Percentiles rank a stretch among this genome's conserved stretches.
These are phyloP conservation scores for Myocastor coypus DNA, from an alignment of 2,113 vertebrate species.

Conservation along the genomic window DNA sequence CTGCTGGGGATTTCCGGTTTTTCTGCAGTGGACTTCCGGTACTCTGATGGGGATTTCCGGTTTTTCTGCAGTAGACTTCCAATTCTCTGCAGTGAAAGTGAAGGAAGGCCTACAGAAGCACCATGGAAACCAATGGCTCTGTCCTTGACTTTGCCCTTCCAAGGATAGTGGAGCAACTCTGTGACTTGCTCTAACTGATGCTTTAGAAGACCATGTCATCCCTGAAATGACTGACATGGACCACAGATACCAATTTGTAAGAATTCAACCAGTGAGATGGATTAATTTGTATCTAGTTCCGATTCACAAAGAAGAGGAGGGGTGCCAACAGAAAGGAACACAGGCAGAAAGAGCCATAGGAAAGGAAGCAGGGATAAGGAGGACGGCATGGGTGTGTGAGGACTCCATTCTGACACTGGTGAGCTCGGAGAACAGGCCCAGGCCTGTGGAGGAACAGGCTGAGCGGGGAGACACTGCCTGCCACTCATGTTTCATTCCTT, in stretches of 20 bases:
- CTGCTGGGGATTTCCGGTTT: accelerated
- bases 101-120: not conserved
- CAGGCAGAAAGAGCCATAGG: not conserved
- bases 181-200: accelerated
- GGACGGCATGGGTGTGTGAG: too few relatives aligned
- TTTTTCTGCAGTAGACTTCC: not conserved
- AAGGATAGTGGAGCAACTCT: accelerated
- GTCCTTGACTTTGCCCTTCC: accelerated
- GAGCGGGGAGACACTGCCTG: accelerated
- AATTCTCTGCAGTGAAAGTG: accelerated
- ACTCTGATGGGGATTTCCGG: accelerated
- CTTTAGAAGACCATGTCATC: accelerated
- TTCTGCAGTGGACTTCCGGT: accelerated
- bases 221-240: not conserved
- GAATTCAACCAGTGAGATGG: not conserved
- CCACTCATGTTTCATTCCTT: accelerated
- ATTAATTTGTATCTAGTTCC: not conserved
- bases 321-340: not conserved
- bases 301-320: not conserved
- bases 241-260: not conserved
- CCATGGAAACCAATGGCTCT: not conserved
- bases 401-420: accelerated
- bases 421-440: accelerated
- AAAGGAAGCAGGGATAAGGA: accelerated
- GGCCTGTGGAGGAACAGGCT: accelerated